phyloP scores from a whole-genome alignment of 2,113 vertebrate species.

The Brachionichthys hirsutus region DNA sequence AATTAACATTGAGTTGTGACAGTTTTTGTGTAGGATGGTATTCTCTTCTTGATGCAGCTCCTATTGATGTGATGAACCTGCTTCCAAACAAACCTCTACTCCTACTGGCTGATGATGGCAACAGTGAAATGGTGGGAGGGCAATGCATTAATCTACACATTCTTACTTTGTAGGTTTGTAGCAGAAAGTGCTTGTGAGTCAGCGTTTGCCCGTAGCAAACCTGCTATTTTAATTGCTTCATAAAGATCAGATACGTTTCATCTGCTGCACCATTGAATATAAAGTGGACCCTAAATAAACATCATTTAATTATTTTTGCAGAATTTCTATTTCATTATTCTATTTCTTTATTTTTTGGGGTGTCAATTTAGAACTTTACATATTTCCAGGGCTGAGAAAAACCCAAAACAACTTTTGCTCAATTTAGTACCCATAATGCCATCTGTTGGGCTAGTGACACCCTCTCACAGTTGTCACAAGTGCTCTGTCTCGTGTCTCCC shows the following conservation, averaged over 20 bases:
- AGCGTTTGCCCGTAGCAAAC: too few species aligned
- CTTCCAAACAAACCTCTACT: too few species aligned
- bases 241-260: background rate
- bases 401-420: constrained; percentile 19
- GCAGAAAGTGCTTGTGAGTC: too few species aligned
- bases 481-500: constrained; percentile 72
- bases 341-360: background rate
- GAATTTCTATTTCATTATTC: constrained; percentile 1
- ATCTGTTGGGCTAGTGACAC: constrained; percentile 63
- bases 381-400: constrained; percentile 1
- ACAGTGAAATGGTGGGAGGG: too few species aligned
- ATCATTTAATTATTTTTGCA: background rate
- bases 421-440: constrained; percentile 57
- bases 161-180: too few species aligned
- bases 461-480: constrained; percentile 76
- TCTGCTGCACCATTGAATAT: background rate
- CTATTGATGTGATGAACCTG: too few species aligned
- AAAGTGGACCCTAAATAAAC: background rate
- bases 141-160: too few species aligned
- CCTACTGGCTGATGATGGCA: too few species aligned
- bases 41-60: too few species aligned
- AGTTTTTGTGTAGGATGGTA: background rate
- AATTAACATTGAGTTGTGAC: constrained; percentile 85
- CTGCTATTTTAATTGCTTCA: background rate
- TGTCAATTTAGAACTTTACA: constrained; percentile 22